phyloP scores from a whole-genome alignment of 1,140 invertebrate genomes.

The Hycleus cichorii region DNA sequence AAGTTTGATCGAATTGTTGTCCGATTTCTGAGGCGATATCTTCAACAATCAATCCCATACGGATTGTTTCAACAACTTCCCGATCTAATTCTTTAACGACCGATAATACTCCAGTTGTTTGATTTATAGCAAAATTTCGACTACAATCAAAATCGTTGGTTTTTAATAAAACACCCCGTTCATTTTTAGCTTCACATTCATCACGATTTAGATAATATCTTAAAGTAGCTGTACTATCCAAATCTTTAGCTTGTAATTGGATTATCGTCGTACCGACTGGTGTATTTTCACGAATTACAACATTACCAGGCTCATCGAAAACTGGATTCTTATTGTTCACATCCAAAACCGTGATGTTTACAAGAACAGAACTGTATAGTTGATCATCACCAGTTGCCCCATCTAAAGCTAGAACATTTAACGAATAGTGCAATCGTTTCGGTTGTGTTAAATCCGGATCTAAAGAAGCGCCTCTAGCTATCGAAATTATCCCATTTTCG shows the following conservation, averaged over 20 bases:
- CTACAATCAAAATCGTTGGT: constrained; percentile 64
- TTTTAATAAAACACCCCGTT: constrained; percentile 66
- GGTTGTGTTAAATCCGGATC: constrained; percentile 82
- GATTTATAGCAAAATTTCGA: constrained; percentile 64
- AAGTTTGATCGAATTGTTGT: constrained; percentile 63
- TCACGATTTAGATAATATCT: constrained; percentile 64
- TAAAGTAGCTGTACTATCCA: constrained; percentile 67
- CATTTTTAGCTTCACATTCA: constrained; percentile 68
- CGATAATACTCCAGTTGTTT: constrained; percentile 64
- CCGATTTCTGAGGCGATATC: constrained; percentile 74
- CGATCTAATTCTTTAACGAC: constrained; percentile 64
- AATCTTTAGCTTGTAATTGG: constrained; percentile 65
- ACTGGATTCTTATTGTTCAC: constrained; percentile 86
- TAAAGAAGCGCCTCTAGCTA: constrained; percentile 76
- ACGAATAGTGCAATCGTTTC: constrained; percentile 58
- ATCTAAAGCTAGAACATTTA: constrained; percentile 72
- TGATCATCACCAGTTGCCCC: constrained; percentile 78
- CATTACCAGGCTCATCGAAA: constrained; percentile 59
- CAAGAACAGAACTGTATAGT: constrained; percentile 57
- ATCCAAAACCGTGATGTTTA: constrained; percentile 81
- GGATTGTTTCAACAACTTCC: constrained; percentile 75
- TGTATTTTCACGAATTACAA: constrained; percentile 69
- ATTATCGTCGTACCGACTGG: constrained; percentile 64
- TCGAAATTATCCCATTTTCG: constrained; percentile 72
- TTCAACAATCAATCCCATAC: constrained; percentile 69